These are phyloP conservation scores for Monodelphis domestica DNA, from an alignment of 2,797 vertebrate genomes.

Conservation along the genomic window DNA sequence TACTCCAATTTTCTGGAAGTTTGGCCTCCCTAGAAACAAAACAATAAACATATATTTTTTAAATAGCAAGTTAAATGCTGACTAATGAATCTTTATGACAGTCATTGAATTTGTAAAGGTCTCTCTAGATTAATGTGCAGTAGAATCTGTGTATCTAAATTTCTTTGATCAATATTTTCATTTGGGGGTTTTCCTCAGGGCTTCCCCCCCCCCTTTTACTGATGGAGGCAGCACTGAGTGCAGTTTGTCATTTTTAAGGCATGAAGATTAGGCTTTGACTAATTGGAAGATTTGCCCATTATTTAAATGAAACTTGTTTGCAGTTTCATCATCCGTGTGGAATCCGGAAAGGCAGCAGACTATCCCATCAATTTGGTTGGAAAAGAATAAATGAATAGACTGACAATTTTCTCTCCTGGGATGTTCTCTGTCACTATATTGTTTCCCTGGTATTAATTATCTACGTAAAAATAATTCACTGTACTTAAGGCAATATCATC, in stretches of 20 bases:
- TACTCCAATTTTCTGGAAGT: slow-evolving; percentile 44
- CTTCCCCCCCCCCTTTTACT: slow-evolving; percentile 71
- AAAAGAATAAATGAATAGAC: slow-evolving; percentile 83
- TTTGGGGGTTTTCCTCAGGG: slow-evolving; percentile 45
- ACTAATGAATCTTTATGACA: slow-evolving; percentile 81
- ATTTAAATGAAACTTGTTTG: slow-evolving; percentile 86
- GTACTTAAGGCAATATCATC: slow-evolving; percentile 41
- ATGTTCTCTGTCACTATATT: slow-evolving; percentile 76
- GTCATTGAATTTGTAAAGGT: slow-evolving; percentile 76
- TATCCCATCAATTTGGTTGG: slow-evolving; percentile 84
- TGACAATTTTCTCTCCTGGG: slow-evolving; percentile 80
- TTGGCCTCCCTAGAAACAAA: slow-evolving; percentile 48
- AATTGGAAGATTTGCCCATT: slow-evolving; percentile 85
- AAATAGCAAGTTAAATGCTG: slow-evolving; percentile 78
- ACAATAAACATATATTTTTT: slow-evolving; percentile 61
- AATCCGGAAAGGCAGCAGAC: slow-evolving; percentile 80
- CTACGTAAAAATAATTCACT: slow-evolving; percentile 80
- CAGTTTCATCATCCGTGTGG: slow-evolving; percentile 81
- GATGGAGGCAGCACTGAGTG: slow-evolving; percentile 74
- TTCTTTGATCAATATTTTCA: slow-evolving; percentile 79
- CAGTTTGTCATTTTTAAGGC: slow-evolving; percentile 83
- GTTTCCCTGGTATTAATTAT: slow-evolving; percentile 85
- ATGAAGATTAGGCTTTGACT: slow-evolving; percentile 84
- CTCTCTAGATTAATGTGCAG: slow-evolving; percentile 76
- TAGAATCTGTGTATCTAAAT: slow-evolving; percentile 78